Evolutionary conservation across 1,140 invertebrate species (phyloP).

Genomic region (Drosophila littoralis): DNA sequence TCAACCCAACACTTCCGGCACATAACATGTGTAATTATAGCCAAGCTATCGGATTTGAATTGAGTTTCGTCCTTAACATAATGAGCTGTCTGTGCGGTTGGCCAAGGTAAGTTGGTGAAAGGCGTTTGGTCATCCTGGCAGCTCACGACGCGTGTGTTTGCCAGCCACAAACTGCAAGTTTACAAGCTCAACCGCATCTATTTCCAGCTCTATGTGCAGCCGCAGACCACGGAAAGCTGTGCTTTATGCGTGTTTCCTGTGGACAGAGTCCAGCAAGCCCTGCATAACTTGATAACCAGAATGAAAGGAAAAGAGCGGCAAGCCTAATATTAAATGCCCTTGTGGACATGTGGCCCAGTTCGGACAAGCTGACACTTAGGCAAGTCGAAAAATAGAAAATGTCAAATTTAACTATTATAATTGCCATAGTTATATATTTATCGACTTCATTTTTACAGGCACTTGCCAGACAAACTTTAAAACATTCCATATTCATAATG

Average conservation of each 20-base stretch:
- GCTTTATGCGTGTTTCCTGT: neutral
- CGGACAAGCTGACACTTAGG: too few relatives aligned
- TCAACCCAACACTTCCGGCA: neutral
- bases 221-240: conserved; percentile 7
- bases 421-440: neutral
- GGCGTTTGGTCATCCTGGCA: neutral
- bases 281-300: too few relatives aligned
- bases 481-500: conserved; percentile 52
- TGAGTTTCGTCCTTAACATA: conserved; percentile 24
- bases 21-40: conserved; percentile 18
- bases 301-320: too few relatives aligned
- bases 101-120: neutral
- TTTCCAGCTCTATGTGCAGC: neutral
- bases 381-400: too few relatives aligned
- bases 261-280: neutral
- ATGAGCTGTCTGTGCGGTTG: conserved; percentile 32
- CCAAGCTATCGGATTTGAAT: conserved; percentile 20
- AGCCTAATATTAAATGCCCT: too few relatives aligned
- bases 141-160: neutral
- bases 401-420: neutral
- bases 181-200: conserved; percentile 22
- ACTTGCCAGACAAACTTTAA: conserved; percentile 40
- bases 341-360: too few relatives aligned
- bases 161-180: conserved; percentile 34
- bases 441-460: conserved; percentile 1